Evolutionary conservation across 2,797 vertebrate genomes (phyloP).

Genomic region (Xerus rutilus): DNA sequence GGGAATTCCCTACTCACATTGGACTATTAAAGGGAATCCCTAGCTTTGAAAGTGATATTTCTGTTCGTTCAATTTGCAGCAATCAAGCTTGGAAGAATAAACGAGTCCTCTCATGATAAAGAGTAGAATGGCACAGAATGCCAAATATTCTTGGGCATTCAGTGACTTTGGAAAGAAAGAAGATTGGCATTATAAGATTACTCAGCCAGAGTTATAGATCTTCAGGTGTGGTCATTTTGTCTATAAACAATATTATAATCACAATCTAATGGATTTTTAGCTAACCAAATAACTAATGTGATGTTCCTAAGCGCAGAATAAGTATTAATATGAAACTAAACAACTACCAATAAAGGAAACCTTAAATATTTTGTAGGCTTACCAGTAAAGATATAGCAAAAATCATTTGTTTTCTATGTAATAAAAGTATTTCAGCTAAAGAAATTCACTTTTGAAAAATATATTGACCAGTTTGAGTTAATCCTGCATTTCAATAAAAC

Average conservation of each 20-base stretch:
- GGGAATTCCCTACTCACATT: conserved; percentile 31
- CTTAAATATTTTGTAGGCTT: background rate
- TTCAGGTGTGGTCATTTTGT: background rate
- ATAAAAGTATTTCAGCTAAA: background rate
- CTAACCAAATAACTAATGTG: background rate
- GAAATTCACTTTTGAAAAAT: background rate
- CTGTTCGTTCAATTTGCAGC: background rate
- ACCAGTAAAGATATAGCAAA: background rate
- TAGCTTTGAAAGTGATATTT: conserved; percentile 14
- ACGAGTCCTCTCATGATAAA: conserved; percentile 16
- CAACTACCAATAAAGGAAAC: background rate
- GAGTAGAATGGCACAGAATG: background rate
- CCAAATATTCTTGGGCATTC: conserved; percentile 23
- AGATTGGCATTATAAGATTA: conserved; percentile 24
- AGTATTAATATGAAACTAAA: background rate
- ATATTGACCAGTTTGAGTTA: background rate
- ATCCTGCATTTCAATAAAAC: background rate
- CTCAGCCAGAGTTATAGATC: background rate
- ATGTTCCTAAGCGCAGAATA: background rate
- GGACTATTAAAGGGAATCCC: conserved; percentile 53
- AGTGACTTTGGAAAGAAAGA: background rate
- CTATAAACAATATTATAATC: background rate
- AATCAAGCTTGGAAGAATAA: conserved; percentile 52
- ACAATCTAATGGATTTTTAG: background rate
- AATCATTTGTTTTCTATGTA: background rate